Percentiles rank a stretch among this genome's conserved stretches.
These are phyloP conservation scores for Luperina testacea DNA, from an alignment of 2,888 invertebrate species.

Conservation along the genomic window DNA sequence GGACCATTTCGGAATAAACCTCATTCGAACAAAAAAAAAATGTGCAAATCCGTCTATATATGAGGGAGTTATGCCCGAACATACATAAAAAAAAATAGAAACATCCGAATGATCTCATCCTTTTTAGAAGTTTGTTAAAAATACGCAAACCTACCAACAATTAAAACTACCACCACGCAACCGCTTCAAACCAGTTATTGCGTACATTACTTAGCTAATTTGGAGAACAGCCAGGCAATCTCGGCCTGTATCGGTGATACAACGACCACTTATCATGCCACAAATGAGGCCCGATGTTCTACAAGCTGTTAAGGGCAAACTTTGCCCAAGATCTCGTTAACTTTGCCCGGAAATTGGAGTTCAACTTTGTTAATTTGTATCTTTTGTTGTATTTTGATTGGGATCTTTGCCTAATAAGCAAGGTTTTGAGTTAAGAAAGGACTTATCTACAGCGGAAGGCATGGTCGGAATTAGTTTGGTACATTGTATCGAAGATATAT, in stretches of 20 bases:
- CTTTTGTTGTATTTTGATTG: constrained; percentile 53
- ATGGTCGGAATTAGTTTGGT: background rate
- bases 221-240: constrained; percentile 57
- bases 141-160: background rate
- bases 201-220: constrained; percentile 48
- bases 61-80: too few relatives aligned
- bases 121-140: too few relatives aligned
- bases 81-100: too few relatives aligned
- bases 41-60: too few relatives aligned
- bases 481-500: background rate
- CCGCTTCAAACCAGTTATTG: constrained; percentile 38
- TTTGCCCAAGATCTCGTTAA: constrained; percentile 21
- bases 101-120: too few relatives aligned
- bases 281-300: constrained; percentile 38
- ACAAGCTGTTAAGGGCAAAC: constrained; percentile 44
- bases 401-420: constrained; percentile 20
- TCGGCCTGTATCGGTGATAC: constrained; percentile 37
- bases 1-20: too few relatives aligned
- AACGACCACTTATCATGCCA: constrained; percentile 52
- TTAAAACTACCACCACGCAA: background rate
- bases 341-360: constrained; percentile 49
- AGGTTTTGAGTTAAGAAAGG: background rate
- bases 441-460: background rate
- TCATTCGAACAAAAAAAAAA: too few relatives aligned
- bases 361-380: constrained; percentile 53